phyloP scores from a whole-genome alignment of 2,113 vertebrate species.

The Cochlearius cochlearius region DNA sequence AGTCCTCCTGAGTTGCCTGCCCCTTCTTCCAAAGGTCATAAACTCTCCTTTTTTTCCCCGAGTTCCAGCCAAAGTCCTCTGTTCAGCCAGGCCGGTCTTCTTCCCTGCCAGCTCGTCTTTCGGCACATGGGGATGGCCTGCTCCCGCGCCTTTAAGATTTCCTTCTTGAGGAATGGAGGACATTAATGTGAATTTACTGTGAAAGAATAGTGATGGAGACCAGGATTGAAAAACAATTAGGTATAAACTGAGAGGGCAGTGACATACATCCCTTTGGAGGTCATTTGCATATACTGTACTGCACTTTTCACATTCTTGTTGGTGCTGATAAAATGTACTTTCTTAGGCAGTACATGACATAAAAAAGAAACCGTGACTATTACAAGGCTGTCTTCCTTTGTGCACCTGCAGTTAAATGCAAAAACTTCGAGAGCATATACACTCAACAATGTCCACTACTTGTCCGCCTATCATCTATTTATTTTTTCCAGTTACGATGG shows the following conservation, averaged over 20 bases:
- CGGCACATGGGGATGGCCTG: neutral
- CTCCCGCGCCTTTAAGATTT: neutral
- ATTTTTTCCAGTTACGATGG: neutral
- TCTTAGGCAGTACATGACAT: neutral
- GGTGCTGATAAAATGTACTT: neutral
- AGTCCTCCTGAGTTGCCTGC: neutral
- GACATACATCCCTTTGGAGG: neutral
- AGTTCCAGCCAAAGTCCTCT: neutral
- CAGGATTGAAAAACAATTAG: neutral
- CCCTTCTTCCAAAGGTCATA: neutral
- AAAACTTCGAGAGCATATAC: neutral
- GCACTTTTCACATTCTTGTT: neutral
- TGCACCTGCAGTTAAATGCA: neutral
- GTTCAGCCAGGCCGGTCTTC: neutral
- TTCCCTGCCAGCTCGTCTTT: neutral
- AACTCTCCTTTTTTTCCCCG: neutral
- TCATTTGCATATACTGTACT: neutral
- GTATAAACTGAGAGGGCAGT: neutral
- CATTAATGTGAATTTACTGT: neutral
- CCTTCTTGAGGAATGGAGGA: neutral
- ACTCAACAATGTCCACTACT: neutral
- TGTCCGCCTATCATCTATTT: neutral
- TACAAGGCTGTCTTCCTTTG: neutral
- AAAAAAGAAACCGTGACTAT: neutral
- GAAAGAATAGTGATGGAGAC: neutral